Percentiles rank a stretch among this genome's conserved stretches.
Conservation (phyloP, 2,888 invertebrate genomes). For the Amaurobius ferox region DNA sequence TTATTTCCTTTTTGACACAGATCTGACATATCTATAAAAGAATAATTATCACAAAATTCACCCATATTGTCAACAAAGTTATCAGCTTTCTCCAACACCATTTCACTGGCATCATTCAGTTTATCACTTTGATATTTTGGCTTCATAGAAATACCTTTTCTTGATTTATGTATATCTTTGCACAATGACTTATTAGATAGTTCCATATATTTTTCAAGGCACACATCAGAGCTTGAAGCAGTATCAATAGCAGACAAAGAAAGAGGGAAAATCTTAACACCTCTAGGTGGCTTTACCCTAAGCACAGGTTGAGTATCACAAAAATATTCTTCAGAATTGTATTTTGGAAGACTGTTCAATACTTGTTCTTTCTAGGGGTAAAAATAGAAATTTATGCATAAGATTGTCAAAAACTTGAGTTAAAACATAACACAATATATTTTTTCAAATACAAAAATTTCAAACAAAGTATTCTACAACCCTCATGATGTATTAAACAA, state of each 20-base stretch:
- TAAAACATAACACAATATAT: too few species aligned
- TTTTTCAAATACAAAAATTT: too few species aligned
- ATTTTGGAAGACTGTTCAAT: slow-evolving; percentile 58
- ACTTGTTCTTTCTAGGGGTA: slow-evolving; percentile 64
- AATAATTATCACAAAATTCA: slow-evolving; percentile 28
- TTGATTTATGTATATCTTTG: slow-evolving; percentile 51
- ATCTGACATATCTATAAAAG: slow-evolving; percentile 29
- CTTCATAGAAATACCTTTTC: slow-evolving; percentile 47
- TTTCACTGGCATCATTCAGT: slow-evolving; percentile 35
- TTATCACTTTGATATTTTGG: slow-evolving; percentile 52
- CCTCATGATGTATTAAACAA: too few species aligned
- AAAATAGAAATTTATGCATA: too few species aligned
- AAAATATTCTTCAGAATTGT: slow-evolving; percentile 25
- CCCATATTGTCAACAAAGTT: neutral
- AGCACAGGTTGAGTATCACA: slow-evolving; percentile 61
- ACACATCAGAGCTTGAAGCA: slow-evolving; percentile 73
- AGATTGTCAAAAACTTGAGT: too few species aligned
- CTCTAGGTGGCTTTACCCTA: slow-evolving; percentile 70
- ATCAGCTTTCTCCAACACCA: slow-evolving; percentile 14
- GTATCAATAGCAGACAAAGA: slow-evolving; percentile 66
- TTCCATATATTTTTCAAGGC: slow-evolving; percentile 73
- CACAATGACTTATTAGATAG: slow-evolving; percentile 42
- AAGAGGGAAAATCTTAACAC: slow-evolving; percentile 71
- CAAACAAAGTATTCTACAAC: too few species aligned
- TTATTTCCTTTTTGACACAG: slow-evolving; percentile 30